phyloP scores from a whole-genome alignment of 2,888 invertebrate species.

The Dascillus cervinus region DNA sequence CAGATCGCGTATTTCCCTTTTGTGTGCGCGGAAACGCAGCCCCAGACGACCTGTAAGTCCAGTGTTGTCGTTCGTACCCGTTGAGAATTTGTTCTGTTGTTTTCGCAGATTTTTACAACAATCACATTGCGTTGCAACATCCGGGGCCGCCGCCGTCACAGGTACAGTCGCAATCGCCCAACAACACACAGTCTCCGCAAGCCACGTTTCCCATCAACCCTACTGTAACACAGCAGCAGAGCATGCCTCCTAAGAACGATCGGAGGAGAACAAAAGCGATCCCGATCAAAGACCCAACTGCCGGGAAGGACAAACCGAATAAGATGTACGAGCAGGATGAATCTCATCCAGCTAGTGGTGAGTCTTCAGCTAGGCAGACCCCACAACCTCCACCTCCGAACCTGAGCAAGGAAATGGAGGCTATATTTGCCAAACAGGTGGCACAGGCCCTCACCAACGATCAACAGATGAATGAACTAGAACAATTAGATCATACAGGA shows the following conservation, averaged over 20 bases:
- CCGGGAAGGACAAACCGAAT: too few relatives aligned
- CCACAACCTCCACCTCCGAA: too few relatives aligned
- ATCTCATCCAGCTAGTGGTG: too few relatives aligned
- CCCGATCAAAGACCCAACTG: too few relatives aligned
- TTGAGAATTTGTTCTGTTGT: not conserved
- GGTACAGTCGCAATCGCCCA: conserved; percentile 22
- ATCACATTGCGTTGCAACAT: conserved; percentile 14
- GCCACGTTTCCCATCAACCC: conserved; percentile 15
- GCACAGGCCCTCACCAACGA: too few relatives aligned
- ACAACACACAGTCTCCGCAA: conserved; percentile 22
- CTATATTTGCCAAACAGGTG: too few relatives aligned
- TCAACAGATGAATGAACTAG: too few relatives aligned
- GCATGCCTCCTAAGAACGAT: conserved; percentile 14
- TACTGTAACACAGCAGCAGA: conserved; percentile 17
- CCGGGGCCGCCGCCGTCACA: conserved; percentile 10
- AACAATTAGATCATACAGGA: too few relatives aligned
- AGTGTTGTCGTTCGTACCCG: not conserved
- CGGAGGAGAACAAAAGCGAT: conserved; percentile 32
- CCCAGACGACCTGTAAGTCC: conserved; percentile 11
- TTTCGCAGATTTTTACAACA: conserved; percentile 7
- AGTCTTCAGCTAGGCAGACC: too few relatives aligned
- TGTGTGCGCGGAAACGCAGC: conserved; percentile 8
- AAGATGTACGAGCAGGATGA: too few relatives aligned
- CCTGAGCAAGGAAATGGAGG: too few relatives aligned
- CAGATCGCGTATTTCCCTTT: conserved; percentile 5